A percentile compares a stretch with the other conserved stretches of the same genome.
phyloP scores from a whole-genome alignment of 2,113 vertebrate genomes.

The Epinephelus lanceolatus region DNA sequence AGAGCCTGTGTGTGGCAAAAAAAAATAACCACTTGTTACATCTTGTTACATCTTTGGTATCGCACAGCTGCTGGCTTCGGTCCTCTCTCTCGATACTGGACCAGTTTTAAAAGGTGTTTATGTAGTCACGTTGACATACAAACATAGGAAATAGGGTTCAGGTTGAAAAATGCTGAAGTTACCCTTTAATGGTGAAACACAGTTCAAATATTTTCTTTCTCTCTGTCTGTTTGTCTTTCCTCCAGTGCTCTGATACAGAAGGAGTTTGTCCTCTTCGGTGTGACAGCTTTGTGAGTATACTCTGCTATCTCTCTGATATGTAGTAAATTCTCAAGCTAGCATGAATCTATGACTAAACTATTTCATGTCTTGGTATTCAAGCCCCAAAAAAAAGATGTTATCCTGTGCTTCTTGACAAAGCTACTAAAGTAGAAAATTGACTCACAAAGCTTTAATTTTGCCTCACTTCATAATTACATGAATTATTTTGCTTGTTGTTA shows the following conservation, averaged over 20 bases:
- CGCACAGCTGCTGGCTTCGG: too few relatives aligned
- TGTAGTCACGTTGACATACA: too few relatives aligned
- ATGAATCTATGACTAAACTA: not conserved
- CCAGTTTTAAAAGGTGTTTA: too few relatives aligned
- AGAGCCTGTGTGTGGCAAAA: too few relatives aligned
- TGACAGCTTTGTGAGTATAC: constrained; percentile 73
- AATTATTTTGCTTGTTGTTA: constrained; percentile 14
- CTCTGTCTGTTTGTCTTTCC: not conserved
- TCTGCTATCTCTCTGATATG: not conserved
- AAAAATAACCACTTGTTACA: too few relatives aligned
- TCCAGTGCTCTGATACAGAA: constrained; percentile 72
- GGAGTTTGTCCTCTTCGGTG: constrained; percentile 79
- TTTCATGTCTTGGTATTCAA: not conserved
- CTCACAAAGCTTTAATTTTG: not conserved
- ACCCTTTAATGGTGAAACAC: not conserved
- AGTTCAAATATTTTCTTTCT: not conserved
- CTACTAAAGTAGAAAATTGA: not conserved
- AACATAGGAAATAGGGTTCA: too few relatives aligned
- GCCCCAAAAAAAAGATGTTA: too few relatives aligned
- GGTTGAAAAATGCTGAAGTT: too few relatives aligned
- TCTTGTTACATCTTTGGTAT: too few relatives aligned
- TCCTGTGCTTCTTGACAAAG: not conserved
- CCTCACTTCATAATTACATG: not conserved
- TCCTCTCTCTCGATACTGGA: too few relatives aligned
- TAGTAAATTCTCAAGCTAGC: not conserved